A percentile compares a stretch with the other conserved stretches of the same genome.
These are phyloP conservation scores for Heloderma charlesbogerti DNA, from an alignment of 2,113 vertebrate genomes.

Conservation along the genomic window DNA sequence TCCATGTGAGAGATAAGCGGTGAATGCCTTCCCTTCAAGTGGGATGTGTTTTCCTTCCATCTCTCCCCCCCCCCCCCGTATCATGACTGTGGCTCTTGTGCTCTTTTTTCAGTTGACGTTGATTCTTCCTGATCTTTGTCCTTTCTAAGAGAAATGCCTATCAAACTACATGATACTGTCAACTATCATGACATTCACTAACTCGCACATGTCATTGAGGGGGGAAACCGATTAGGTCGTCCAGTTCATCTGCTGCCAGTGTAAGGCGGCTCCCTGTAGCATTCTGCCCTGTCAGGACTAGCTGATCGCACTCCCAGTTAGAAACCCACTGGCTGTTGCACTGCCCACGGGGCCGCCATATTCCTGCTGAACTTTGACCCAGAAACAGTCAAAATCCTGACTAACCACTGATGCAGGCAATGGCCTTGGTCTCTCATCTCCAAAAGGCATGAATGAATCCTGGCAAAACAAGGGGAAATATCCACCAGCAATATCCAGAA, in stretches of 20 bases:
- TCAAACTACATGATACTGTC: conserved; percentile 71
- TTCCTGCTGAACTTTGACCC: conserved; percentile 24
- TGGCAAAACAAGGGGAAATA: conserved; percentile 54
- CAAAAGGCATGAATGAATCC: conserved; percentile 59
- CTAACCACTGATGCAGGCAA: background rate
- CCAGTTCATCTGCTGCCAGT: conserved; percentile 29
- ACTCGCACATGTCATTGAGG: conserved; percentile 49
- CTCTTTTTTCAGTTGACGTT: conserved; percentile 70
- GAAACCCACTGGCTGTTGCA: conserved; percentile 7
- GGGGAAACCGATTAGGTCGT: conserved; percentile 61
- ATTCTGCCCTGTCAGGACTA: background rate
- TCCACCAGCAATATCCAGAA: conserved; percentile 39
- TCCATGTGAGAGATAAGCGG: background rate
- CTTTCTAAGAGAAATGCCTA: conserved; percentile 69
- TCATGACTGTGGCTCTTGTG: conserved; percentile 48
- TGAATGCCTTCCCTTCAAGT: conserved; percentile 32
- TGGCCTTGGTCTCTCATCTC: conserved; percentile 8
- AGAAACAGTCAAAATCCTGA: conserved; percentile 19
- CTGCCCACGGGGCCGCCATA: background rate
- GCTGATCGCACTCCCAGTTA: conserved; percentile 11
- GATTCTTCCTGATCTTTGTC: conserved; percentile 73
- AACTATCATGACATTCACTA: conserved; percentile 71
- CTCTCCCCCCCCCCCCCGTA: conserved; percentile 30
- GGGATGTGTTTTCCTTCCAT: background rate
- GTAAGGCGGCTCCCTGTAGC: conserved; percentile 13